Evolutionary conservation across 2,113 vertebrate species (phyloP).

Genomic region (Oncorhynchus kisutch): DNA sequence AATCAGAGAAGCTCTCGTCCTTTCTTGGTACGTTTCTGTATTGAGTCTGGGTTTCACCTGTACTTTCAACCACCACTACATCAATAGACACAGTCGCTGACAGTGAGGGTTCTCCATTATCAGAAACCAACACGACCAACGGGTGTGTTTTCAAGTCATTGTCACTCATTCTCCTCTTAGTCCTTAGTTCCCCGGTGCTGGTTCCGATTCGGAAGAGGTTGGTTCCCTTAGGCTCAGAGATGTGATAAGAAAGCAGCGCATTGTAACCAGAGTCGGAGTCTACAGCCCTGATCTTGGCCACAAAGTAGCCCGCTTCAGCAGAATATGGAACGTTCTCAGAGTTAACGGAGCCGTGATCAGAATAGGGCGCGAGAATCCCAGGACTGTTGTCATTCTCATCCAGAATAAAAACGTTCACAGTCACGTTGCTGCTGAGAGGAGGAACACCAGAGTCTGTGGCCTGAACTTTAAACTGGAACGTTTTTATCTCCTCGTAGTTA

Average conservation of each 20-base stretch:
- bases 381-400: slow-evolving; percentile 69
- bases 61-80: background rate
- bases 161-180: slow-evolving; percentile 54
- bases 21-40: background rate
- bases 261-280: slow-evolving; percentile 71
- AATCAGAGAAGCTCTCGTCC: background rate
- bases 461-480: slow-evolving; percentile 63
- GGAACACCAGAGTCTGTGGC: slow-evolving; percentile 62
- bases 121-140: slow-evolving; percentile 54
- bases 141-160: slow-evolving; percentile 41
- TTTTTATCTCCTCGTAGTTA: slow-evolving; percentile 36
- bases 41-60: background rate
- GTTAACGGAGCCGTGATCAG: background rate
- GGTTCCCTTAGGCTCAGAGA: slow-evolving; percentile 33
- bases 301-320: slow-evolving; percentile 44
- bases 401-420: slow-evolving; percentile 59
- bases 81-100: slow-evolving; percentile 39
- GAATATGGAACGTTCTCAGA: slow-evolving; percentile 13
- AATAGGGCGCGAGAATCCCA: slow-evolving; percentile 15
- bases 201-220: slow-evolving; percentile 28
- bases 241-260: slow-evolving; percentile 65
- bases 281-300: slow-evolving; percentile 64
- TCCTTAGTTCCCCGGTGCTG: slow-evolving; percentile 54
- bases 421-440: slow-evolving; percentile 54
- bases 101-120: slow-evolving; percentile 36